Evolutionary conservation across 2,888 invertebrate species (phyloP).

Genomic region (Calephelis perditalis): DNA sequence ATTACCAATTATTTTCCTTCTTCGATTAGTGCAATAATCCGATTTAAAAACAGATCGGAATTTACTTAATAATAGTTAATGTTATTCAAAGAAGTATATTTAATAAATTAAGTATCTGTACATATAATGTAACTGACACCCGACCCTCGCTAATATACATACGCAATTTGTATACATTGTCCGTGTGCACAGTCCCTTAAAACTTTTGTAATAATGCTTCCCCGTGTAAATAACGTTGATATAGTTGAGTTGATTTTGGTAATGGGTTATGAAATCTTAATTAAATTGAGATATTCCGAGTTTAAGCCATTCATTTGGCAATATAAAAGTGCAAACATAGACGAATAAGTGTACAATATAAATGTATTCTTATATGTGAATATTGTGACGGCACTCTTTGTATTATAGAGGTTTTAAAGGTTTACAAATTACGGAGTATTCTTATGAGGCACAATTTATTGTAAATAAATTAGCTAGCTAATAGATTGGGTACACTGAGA

Average conservation of each 20-base stretch:
- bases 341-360: slow-evolving; percentile 67
- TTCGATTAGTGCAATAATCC: slow-evolving; percentile 3
- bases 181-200: slow-evolving; percentile 26
- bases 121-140: background rate
- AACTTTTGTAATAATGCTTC: slow-evolving; percentile 55
- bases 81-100: slow-evolving; percentile 23
- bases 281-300: slow-evolving; percentile 74
- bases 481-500: slow-evolving; percentile 50
- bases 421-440: slow-evolving; percentile 59
- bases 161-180: slow-evolving; percentile 43
- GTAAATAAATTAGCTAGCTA: slow-evolving; percentile 70
- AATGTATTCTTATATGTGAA: slow-evolving; percentile 68
- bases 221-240: slow-evolving; percentile 65
- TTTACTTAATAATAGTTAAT: background rate
- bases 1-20: background rate
- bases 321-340: slow-evolving; percentile 76
- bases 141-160: slow-evolving; percentile 31
- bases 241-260: slow-evolving; percentile 53
- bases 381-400: slow-evolving; percentile 72
- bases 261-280: slow-evolving; percentile 71
- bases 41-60: background rate
- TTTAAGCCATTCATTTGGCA: slow-evolving; percentile 73
- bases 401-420: slow-evolving; percentile 60
- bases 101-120: slow-evolving; percentile 17
- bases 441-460: slow-evolving; percentile 72